phyloP scores from a whole-genome alignment of 2,113 vertebrate genomes.

The Eurystomus gularis region DNA sequence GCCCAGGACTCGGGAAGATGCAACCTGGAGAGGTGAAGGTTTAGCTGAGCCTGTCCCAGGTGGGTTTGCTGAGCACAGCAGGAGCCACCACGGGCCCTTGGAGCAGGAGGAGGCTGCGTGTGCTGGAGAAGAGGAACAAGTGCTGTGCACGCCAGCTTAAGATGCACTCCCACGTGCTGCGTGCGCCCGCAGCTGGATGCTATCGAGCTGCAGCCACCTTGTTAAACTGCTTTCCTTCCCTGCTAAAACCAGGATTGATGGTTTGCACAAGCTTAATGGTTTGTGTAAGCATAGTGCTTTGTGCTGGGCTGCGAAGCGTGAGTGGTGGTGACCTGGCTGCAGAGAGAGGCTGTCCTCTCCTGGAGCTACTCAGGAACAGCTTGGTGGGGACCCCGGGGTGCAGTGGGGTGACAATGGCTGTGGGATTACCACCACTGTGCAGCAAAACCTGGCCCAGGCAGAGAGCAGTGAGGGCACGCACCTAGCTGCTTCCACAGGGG shows the following conservation, averaged over 20 bases:
- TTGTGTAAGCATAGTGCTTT: rapidly evolving
- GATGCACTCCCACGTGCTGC: background rate
- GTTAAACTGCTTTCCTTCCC: background rate
- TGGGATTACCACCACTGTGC: rapidly evolving
- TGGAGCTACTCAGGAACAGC: rapidly evolving
- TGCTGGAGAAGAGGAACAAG: background rate
- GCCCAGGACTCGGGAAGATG: background rate
- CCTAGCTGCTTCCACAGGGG: background rate
- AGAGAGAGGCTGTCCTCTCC: background rate
- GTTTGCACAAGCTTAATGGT: background rate
- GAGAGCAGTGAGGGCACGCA: rapidly evolving
- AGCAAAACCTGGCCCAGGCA: background rate
- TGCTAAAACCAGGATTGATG: background rate
- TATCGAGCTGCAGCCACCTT: background rate
- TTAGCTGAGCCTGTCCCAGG: background rate
- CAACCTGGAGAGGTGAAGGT: background rate
- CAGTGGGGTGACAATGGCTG: background rate
- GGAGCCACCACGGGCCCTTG: background rate
- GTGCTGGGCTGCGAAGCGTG: background rate
- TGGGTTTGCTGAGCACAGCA: rapidly evolving
- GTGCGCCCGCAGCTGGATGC: background rate
- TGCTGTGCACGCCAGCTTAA: rapidly evolving
- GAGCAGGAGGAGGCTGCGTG: background rate
- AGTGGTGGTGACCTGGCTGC: background rate
- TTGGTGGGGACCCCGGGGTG: rapidly evolving